Percentiles rank a stretch among this genome's conserved stretches.
Conservation (phyloP, 1,140 invertebrate species). For the Plodia interpunctella region DNA sequence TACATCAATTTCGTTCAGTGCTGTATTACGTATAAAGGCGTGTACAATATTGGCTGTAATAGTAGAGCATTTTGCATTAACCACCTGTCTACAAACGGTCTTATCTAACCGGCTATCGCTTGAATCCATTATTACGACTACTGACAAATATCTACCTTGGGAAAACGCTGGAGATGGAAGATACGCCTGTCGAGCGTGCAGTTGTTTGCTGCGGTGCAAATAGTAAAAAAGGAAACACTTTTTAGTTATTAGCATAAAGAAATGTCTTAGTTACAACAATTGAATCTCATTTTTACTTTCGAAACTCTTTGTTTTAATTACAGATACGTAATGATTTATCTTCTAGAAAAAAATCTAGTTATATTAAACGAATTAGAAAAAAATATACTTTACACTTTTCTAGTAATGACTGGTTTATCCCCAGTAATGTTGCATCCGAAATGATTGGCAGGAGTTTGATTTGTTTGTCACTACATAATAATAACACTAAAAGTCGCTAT, state of each 20-base stretch:
- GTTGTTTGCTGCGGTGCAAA: slow-evolving; percentile 5
- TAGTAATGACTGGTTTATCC: too few relatives aligned
- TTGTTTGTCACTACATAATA: too few relatives aligned
- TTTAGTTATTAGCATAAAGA: not conserved
- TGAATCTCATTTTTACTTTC: too few relatives aligned
- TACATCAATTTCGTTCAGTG: not conserved
- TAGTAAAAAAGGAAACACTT: not conserved
- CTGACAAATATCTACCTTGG: slow-evolving; percentile 19
- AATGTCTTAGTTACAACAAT: not conserved
- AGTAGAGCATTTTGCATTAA: slow-evolving; percentile 38
- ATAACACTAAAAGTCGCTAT: too few relatives aligned
- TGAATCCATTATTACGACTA: slow-evolving; percentile 25
- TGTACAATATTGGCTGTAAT: not conserved
- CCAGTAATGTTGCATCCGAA: too few relatives aligned
- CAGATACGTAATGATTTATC: too few relatives aligned
- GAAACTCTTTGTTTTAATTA: too few relatives aligned
- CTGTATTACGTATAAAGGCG: not conserved
- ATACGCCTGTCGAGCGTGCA: slow-evolving; percentile 11
- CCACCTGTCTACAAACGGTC: slow-evolving; percentile 37
- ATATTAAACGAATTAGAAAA: too few relatives aligned
- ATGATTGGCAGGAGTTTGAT: too few relatives aligned
- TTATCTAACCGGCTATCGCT: slow-evolving; percentile 43
- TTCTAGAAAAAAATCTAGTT: too few relatives aligned
- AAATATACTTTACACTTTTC: too few relatives aligned
- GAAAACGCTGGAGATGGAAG: slow-evolving; percentile 28